Evolutionary conservation across 2,888 invertebrate species (phyloP), one percentile per base, ranked within the genome.

Genomic region (Sympetrum striolatum): DNA sequence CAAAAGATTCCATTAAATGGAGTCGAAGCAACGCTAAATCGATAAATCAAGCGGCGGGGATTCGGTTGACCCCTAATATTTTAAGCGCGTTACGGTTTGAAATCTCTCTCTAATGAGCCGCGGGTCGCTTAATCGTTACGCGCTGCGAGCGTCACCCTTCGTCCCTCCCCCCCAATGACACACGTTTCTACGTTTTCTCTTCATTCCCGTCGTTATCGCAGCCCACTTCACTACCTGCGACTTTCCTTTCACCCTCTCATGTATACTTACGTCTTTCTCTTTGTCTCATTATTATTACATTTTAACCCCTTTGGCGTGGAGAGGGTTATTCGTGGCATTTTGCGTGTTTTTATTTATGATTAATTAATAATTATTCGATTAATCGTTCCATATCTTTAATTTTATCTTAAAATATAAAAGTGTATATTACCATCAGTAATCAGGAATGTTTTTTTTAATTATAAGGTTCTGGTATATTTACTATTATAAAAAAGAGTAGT

Each of bases 21-120:
- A 58, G 58, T n/a, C 14, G 86, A n/a, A 86, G 82, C 37, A 39
- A 58, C 35, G 22, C 82, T 82, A 25, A 82, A 60, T 39, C 12
- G 64, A 82, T 86, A 60, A 86, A 86, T 60, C 86, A 37, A 60
- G 86, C 35, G 37, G 35, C 31, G 31, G 53, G 81, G 82, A 82
- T 58, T 82, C 35, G 37, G 60, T 86, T 86, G 86, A 86, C 86
- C 86, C 64, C 60, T 86, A 64, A 86, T 60, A 60, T 60, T 86
- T 86, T 86, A 60, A 86, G 86, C 86, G 37, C 60, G 60, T 86
- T 60, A 86, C 60, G 37, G 37, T 64, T 60, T 60, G 37, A 60
- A 60, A 60, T 86, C 37, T 60, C 39, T 60, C 86, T 86, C 86
- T 86, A 86, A 86, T 86, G 86, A 86, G 86, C 86, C 86, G 86